phyloP scores from a whole-genome alignment of 2,888 invertebrate genomes.

The Tribolium freemani region DNA sequence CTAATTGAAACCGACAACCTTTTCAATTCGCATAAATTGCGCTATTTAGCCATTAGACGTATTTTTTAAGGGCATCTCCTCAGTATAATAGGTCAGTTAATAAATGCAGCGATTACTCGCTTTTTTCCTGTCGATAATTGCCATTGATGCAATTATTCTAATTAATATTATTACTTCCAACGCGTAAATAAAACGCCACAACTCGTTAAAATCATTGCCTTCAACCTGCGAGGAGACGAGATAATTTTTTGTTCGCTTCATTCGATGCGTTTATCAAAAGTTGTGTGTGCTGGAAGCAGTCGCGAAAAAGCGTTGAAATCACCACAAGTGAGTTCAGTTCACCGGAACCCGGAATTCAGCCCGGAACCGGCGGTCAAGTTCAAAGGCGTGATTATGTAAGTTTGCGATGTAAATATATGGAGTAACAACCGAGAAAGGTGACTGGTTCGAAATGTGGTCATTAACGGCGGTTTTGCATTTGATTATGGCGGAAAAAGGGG shows the following conservation, averaged over 20 bases:
- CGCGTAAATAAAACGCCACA: neutral
- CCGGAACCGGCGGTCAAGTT: constrained; percentile 5
- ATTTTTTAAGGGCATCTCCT: neutral
- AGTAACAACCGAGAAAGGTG: neutral
- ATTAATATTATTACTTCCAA: neutral
- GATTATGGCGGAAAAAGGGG: too few relatives aligned
- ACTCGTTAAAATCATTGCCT: neutral
- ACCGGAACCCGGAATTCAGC: constrained; percentile 3
- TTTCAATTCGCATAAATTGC: neutral
- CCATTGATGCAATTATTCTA: neutral
- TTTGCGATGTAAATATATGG: neutral
- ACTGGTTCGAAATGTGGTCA: neutral
- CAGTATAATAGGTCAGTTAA: neutral
- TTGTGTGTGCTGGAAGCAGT: neutral
- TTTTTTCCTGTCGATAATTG: neutral
- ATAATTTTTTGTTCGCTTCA: neutral
- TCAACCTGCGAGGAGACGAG: neutral
- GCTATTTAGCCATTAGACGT: neutral
- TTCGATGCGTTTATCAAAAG: neutral
- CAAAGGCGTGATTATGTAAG: neutral
- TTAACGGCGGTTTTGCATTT: neutral
- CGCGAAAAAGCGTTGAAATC: constrained; percentile 6
- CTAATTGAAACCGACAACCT: neutral
- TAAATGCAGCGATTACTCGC: neutral
- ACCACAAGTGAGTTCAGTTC: neutral